Conservation (phyloP, 2,113 vertebrate genomes). For the Dasyornis broadbenti region DNA sequence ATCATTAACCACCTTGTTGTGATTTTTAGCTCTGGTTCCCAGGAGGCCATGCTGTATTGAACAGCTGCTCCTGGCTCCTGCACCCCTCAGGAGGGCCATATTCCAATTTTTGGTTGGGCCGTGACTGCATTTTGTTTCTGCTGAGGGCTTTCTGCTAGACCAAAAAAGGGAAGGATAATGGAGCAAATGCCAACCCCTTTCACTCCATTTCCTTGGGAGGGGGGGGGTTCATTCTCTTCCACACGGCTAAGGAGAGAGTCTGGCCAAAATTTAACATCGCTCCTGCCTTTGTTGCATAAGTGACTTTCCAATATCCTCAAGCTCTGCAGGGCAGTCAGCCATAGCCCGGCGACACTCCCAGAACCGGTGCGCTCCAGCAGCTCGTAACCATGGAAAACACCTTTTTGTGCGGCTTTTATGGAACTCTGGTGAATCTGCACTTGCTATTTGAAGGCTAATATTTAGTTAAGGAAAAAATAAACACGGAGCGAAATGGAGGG, state of each 20-base stretch:
- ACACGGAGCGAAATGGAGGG: background rate
- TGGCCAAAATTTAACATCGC: conserved; percentile 41
- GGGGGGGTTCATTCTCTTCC: background rate
- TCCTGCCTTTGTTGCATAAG: conserved; percentile 47
- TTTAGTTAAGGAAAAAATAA: conserved; percentile 48
- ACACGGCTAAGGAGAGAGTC: background rate
- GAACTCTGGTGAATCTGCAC: conserved; percentile 40
- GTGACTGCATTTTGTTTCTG: conserved; percentile 22
- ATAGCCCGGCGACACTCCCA: conserved; percentile 16
- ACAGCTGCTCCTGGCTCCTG: conserved; percentile 62
- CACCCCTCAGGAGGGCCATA: conserved; percentile 49
- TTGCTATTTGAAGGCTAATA: conserved; percentile 21
- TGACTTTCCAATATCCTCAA: conserved; percentile 40
- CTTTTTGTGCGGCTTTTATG: background rate
- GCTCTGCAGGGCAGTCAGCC: conserved; percentile 21
- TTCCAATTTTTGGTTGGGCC: conserved; percentile 52
- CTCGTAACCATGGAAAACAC: conserved; percentile 48
- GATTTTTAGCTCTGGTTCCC: conserved; percentile 47
- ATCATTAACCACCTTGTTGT: conserved; percentile 62
- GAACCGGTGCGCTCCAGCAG: conserved; percentile 13
- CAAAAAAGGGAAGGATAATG: conserved; percentile 51
- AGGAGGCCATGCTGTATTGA: conserved; percentile 38
- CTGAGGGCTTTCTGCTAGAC: conserved; percentile 49
- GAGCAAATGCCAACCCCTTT: conserved; percentile 41
- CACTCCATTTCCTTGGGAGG: conserved; percentile 5